A percentile compares a stretch with the other conserved stretches of the same genome.
Evolutionary conservation across 2,888 invertebrate genomes (phyloP).

Genomic region (Auanema freiburgensis): DNA sequence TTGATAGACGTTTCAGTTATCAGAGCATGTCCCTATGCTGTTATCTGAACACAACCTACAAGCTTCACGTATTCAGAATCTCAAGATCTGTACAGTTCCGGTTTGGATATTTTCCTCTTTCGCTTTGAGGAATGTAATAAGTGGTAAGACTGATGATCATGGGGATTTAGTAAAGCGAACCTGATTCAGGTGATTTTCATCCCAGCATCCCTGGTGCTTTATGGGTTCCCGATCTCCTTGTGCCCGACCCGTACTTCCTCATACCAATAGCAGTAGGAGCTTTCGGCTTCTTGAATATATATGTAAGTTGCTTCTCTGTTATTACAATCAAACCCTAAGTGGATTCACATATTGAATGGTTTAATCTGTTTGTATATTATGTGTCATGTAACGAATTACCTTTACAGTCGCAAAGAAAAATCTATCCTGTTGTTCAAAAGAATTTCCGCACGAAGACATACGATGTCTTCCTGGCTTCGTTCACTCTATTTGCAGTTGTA

Average conservation of each 20-base stretch:
- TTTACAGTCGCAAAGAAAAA: conserved; percentile 55
- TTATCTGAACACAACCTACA: conserved; percentile 47
- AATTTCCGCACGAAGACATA: conserved; percentile 48
- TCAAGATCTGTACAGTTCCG: conserved; percentile 58
- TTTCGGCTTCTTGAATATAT: conserved; percentile 58
- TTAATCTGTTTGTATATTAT: background rate
- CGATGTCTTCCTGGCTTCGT: conserved; percentile 49
- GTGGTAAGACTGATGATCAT: conserved; percentile 24
- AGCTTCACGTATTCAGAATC: conserved; percentile 53
- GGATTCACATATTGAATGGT: background rate
- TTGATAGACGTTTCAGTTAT: conserved; percentile 25
- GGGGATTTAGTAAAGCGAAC: background rate
- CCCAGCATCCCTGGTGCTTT: conserved; percentile 48
- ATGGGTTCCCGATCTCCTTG: conserved; percentile 53
- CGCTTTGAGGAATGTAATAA: conserved; percentile 55
- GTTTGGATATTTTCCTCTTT: conserved; percentile 61
- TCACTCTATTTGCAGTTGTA: conserved; percentile 51
- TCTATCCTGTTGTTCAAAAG: conserved; percentile 48
- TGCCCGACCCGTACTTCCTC: conserved; percentile 58
- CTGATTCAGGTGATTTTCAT: conserved; percentile 51
- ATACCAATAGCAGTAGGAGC: conserved; percentile 54
- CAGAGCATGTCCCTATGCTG: conserved; percentile 35
- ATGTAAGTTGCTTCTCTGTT: conserved; percentile 30
- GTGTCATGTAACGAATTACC: conserved; percentile 9
- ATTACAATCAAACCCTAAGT: background rate